Evolutionary conservation across 2,888 invertebrate species (phyloP), one percentile per base, ranked within the genome.

Genomic region (Synergus umbraculus): DNA sequence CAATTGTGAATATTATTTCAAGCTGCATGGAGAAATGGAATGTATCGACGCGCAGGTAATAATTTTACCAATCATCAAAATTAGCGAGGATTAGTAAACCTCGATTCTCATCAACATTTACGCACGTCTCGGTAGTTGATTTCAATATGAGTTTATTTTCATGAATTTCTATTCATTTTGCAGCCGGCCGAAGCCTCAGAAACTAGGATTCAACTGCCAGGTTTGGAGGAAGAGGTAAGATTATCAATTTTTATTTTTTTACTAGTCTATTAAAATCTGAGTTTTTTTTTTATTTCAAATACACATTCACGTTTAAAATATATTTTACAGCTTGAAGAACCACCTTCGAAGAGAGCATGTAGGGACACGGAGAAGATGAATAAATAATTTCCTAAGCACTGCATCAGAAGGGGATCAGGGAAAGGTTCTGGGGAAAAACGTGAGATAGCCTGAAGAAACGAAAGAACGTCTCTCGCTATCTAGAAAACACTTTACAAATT

Each of bases 141-240:
- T n/a, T 43, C 29, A 66, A 58, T 12, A 64, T 13, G 29, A 78
- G 58, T 13, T 54, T 18, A 78, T 58, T 46, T 76, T 63, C 4
- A 63, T 60, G 66, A 69, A 10, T 66, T 77, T 46, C 79, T 77
- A 15, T 69, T 79, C 43, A 76, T 78, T 81, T 89, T 88, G 12
- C 93, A 96, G 96, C 96, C 96, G 15, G 96, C 96, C 9, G 96
- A 96, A 93, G 96, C 96, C n/a, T 95, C 96, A 4, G 96, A 96
- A 87, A 96, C 96, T 22, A 95, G 96, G 92, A 96, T 96, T 87
- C 95, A 95, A 89, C 93, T 96, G 84, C 96, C 96, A 18, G 96
- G 96, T 43, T 93, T 96, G 82, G 95, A 94, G 82, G 94, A 94
- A 76, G 93, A 93, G 82, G 93, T 93, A 85, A 84, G 86, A 86